Evolutionary conservation across 2,797 vertebrate species (phyloP).

Genomic region (Salmo trutta): DNA sequence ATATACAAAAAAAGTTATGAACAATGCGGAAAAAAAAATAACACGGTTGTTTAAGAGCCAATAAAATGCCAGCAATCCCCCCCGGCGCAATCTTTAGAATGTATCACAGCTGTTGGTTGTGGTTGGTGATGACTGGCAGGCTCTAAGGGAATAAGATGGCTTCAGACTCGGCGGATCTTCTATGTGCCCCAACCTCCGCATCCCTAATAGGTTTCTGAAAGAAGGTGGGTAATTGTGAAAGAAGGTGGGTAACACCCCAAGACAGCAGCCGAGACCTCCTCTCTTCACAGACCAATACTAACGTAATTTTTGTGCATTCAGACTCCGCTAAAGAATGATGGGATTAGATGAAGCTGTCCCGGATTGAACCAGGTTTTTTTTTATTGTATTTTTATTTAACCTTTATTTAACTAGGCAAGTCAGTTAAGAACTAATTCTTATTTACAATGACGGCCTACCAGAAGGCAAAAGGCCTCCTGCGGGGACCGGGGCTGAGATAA

Average conservation of each 20-base stretch:
- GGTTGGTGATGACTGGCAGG: slow-evolving; percentile 74
- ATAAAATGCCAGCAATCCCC: no score
- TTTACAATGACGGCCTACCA: no score
- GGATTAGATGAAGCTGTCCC: no score
- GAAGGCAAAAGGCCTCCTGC: no score
- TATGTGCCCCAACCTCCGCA: slow-evolving; percentile 82
- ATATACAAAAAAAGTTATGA: no score
- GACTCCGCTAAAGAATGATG: neutral
- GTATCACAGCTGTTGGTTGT: slow-evolving; percentile 42
- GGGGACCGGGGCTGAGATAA: no score
- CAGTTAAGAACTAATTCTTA: no score
- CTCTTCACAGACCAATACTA: neutral
- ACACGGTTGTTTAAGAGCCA: no score
- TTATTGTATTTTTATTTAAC: no score
- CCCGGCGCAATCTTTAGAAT: neutral
- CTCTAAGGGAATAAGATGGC: slow-evolving; percentile 79
- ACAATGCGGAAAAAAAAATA: no score
- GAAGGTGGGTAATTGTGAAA: slow-evolving; percentile 82
- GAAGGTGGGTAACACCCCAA: slow-evolving; percentile 78
- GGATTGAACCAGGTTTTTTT: no score
- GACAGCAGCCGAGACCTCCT: slow-evolving; percentile 53
- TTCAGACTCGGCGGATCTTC: slow-evolving; percentile 83
- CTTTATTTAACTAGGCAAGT: no score
- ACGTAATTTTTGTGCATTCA: neutral
- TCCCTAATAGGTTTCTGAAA: slow-evolving; percentile 85